Evolutionary conservation across 2,888 invertebrate species (phyloP).

Genomic region (Dromius quadrimaculatus): DNA sequence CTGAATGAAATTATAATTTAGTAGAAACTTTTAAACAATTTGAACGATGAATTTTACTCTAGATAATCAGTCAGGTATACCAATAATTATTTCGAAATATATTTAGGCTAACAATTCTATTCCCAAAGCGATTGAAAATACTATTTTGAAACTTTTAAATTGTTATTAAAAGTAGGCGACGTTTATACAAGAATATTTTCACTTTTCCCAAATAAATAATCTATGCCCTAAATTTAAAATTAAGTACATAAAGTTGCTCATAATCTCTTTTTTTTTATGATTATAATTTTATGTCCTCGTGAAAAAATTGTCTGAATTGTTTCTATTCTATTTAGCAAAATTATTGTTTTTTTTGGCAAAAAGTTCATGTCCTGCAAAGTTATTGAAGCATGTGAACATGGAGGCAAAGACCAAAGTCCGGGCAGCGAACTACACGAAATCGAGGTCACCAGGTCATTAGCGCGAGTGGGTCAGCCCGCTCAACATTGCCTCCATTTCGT

Average conservation of each 20-base stretch:
- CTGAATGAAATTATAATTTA: too few species aligned
- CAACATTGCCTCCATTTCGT: neutral
- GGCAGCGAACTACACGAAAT: slow-evolving; percentile 1
- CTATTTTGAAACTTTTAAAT: neutral
- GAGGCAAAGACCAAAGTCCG: neutral
- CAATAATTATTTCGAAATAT: neutral
- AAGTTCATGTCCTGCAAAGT: neutral
- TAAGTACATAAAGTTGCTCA: neutral
- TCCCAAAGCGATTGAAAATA: neutral
- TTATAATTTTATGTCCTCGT: neutral
- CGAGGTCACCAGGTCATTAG: slow-evolving; percentile 15
- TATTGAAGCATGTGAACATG: neutral
- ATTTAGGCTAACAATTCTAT: neutral
- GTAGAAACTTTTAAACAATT: too few species aligned
- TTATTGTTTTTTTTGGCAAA: neutral
- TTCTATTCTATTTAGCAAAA: neutral
- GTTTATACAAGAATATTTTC: neutral
- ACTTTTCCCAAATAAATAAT: slow-evolving; percentile 13
- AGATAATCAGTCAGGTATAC: neutral
- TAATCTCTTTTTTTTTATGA: neutral
- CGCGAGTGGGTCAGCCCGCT: slow-evolving; percentile 10
- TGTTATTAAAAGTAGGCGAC: slow-evolving; percentile 1
- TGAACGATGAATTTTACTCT: too few species aligned
- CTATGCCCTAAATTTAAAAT: neutral
- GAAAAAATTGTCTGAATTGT: neutral